These are phyloP conservation scores for Archips xylosteana DNA, from an alignment of 2,888 invertebrate genomes.

Conservation along the genomic window DNA sequence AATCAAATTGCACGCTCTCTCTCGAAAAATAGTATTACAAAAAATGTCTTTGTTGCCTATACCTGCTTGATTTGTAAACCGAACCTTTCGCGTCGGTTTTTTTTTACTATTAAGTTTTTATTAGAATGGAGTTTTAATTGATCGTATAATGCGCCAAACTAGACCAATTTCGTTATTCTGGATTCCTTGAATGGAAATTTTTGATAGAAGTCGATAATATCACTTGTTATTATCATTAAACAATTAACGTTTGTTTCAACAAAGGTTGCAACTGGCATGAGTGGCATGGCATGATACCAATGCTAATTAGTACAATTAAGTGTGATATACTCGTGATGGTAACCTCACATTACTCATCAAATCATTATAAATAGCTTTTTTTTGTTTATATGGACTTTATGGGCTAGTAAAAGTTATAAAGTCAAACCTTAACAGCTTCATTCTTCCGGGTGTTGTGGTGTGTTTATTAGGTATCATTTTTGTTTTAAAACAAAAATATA, in stretches of 20 bases:
- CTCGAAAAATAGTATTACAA: slow-evolving; percentile 36
- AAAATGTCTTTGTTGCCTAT: slow-evolving; percentile 40
- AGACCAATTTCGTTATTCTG: slow-evolving; percentile 16
- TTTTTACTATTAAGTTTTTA: slow-evolving; percentile 21
- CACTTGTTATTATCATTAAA: slow-evolving; percentile 24
- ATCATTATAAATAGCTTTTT: neutral
- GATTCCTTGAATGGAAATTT: slow-evolving; percentile 4
- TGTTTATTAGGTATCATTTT: no score
- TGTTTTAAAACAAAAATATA: no score
- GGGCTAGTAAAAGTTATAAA: neutral
- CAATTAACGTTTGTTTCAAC: slow-evolving; percentile 1
- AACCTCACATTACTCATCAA: neutral
- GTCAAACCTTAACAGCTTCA: neutral
- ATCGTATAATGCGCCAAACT: neutral
- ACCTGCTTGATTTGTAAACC: slow-evolving; percentile 38
- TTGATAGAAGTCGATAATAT: neutral
- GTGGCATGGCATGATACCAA: neutral
- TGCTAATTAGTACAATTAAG: neutral
- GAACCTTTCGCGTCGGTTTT: slow-evolving; percentile 37
- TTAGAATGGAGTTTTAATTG: slow-evolving; percentile 24
- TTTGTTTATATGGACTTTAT: neutral
- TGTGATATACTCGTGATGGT: neutral
- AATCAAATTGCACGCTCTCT: slow-evolving; percentile 42
- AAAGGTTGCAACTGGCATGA: neutral
- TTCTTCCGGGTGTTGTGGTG: no score